phyloP scores from a whole-genome alignment of 2,888 invertebrate species.

The Drosophila cognata region DNA sequence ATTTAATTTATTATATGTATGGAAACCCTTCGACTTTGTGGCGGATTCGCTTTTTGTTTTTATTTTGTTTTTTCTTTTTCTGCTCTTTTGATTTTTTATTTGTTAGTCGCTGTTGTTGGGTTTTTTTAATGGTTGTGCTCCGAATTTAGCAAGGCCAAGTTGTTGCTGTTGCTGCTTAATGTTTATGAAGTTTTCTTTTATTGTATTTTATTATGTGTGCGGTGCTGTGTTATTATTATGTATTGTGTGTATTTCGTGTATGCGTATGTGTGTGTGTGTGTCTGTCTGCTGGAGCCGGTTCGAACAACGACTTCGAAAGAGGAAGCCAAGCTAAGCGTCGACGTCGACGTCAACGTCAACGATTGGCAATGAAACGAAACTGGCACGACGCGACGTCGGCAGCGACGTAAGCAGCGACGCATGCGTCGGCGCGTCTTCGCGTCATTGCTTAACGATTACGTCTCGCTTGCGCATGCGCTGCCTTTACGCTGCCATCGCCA shows the following conservation, averaged over 20 bases:
- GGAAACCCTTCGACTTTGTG: conserved; percentile 61
- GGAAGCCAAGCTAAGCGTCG: conserved; percentile 59
- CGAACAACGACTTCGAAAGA: conserved; percentile 56
- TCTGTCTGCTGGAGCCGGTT: conserved; percentile 49
- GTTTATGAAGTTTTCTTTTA: conserved; percentile 78
- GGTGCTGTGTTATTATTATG: conserved; percentile 64
- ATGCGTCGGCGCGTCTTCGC: conserved; percentile 66
- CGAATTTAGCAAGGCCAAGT: conserved; percentile 79
- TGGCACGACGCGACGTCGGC: conserved; percentile 59
- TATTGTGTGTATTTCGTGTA: conserved; percentile 46
- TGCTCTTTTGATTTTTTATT: conserved; percentile 38
- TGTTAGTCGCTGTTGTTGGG: conserved; percentile 22
- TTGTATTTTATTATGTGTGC: conserved; percentile 76
- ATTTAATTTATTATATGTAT: conserved; percentile 51
- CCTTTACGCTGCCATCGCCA: not conserved
- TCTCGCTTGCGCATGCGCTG: conserved; percentile 57
- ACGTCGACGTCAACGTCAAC: conserved; percentile 36
- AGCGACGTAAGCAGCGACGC: conserved; percentile 43
- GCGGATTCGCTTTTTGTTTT: conserved; percentile 50
- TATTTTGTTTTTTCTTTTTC: conserved; percentile 31
- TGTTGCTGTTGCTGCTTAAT: conserved; percentile 49
- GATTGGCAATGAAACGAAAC: conserved; percentile 80
- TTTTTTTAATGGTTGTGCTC: conserved; percentile 71
- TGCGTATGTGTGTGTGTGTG: not conserved
- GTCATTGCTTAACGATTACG: conserved; percentile 47